These are phyloP conservation scores for Amphiura filiformis DNA, from an alignment of 35 echinoderm and acorn worm genomes.

Conservation along the genomic window DNA sequence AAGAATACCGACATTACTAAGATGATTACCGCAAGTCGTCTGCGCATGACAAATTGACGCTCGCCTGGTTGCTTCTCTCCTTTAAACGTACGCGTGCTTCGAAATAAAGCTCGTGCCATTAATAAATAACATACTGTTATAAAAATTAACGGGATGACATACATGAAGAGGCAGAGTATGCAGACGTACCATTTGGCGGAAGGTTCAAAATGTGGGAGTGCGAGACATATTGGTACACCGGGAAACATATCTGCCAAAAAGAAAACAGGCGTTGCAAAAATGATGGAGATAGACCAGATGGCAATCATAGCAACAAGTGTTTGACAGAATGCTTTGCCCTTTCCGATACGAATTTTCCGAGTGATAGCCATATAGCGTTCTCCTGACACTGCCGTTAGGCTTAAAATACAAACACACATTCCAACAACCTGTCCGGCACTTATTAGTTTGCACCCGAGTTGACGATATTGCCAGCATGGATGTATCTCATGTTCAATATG, in stretches of 20 bases:
- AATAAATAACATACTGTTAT: conserved; percentile 58
- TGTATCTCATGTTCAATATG: conserved; percentile 55
- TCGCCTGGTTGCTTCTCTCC: conserved; percentile 81
- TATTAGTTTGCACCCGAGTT: conserved; percentile 50
- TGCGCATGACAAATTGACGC: conserved; percentile 64
- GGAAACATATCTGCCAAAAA: conserved; percentile 21
- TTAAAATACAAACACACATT: conserved; percentile 65
- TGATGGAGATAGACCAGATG: conserved; percentile 32
- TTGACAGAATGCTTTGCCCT: conserved; percentile 18
- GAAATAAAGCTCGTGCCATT: conserved; percentile 69
- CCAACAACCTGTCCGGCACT: conserved; percentile 51
- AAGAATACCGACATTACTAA: conserved; percentile 76
- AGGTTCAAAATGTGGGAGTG: conserved; percentile 4
- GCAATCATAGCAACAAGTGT: background rate
- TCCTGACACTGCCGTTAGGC: conserved; percentile 47
- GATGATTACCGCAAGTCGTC: conserved; percentile 74
- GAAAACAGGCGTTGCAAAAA: conserved; percentile 43
- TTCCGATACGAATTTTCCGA: conserved; percentile 13
- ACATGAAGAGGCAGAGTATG: conserved; percentile 29
- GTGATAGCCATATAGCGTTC: conserved; percentile 69
- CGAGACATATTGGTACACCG: conserved; percentile 13
- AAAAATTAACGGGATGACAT: conserved; percentile 42
- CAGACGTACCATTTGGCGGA: conserved; percentile 55
- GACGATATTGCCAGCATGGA: conserved; percentile 53
- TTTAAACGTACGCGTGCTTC: conserved; percentile 58